A percentile compares a stretch with the other conserved stretches of the same genome.
These are phyloP conservation scores for Hololepta plana DNA, from an alignment of 2,888 invertebrate genomes.

Conservation along the genomic window DNA sequence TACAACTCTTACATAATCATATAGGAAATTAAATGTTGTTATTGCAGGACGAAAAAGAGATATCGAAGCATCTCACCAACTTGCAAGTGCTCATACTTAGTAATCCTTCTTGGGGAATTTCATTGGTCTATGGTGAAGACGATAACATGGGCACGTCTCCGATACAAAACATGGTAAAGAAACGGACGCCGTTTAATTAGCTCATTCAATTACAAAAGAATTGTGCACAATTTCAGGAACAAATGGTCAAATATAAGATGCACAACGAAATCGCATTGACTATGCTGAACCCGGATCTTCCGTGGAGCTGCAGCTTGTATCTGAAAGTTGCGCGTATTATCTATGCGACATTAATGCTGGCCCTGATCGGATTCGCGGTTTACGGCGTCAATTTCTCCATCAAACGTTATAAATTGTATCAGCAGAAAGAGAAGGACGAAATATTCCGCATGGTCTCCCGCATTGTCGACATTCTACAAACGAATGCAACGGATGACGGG, in stretches of 20 bases:
- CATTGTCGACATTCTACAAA: conserved; percentile 42
- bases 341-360: conserved; percentile 14
- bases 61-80: conserved; percentile 40
- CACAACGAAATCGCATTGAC: conserved; percentile 27
- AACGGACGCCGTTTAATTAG: conserved; percentile 4
- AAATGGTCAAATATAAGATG: conserved; percentile 4
- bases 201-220: background rate
- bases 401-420: too few species aligned
- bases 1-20: too few species aligned
- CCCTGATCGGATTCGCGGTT: conserved; percentile 2
- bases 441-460: conserved; percentile 48
- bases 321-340: conserved; percentile 36
- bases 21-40: conserved; percentile 3
- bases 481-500: conserved; percentile 30
- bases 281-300: conserved; percentile 39
- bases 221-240: conserved; percentile 3
- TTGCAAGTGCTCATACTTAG: conserved; percentile 47
- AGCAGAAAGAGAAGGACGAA: conserved; percentile 35
- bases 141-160: too few species aligned
- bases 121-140: conserved; percentile 31
- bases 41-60: conserved; percentile 25
- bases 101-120: conserved; percentile 59
- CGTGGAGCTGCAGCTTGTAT: conserved; percentile 39
- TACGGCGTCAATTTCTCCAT: conserved; percentile 1
- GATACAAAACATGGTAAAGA: too few species aligned